A percentile compares a stretch with the other conserved stretches of the same genome.
Conservation (phyloP, 2,888 invertebrate species). For the Idaea aversata region DNA sequence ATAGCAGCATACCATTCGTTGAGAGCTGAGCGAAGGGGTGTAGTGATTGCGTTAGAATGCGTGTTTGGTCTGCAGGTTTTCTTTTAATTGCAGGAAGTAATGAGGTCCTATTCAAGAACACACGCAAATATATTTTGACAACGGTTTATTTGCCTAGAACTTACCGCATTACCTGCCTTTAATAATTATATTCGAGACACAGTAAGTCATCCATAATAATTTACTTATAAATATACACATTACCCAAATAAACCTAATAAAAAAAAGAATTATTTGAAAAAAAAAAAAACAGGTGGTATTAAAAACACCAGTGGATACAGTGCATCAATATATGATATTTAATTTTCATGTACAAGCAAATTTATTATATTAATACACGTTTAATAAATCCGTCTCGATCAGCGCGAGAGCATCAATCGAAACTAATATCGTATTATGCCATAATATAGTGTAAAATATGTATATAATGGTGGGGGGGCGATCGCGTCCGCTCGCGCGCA, state of each 20-base stretch:
- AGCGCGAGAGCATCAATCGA: conserved; percentile 57
- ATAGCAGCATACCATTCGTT: neutral
- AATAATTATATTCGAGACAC: conserved; percentile 75
- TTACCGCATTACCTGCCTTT: conserved; percentile 70
- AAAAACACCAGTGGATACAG: conserved; percentile 80
- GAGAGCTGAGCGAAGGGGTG: neutral
- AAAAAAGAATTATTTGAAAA: conserved; percentile 48
- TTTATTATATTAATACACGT: conserved; percentile 82
- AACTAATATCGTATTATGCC: conserved; percentile 79
- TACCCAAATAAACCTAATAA: conserved; percentile 76
- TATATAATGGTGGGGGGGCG: conserved; percentile 57
- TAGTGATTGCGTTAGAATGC: neutral
- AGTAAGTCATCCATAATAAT: conserved; percentile 73
- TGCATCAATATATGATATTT: conserved; percentile 89
- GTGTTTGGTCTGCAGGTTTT: neutral
- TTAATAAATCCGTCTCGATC: conserved; percentile 60
- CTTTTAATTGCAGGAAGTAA: conserved; percentile 1
- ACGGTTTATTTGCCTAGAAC: conserved; percentile 77
- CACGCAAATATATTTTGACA: conserved; percentile 62
- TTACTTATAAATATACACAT: conserved; percentile 78
- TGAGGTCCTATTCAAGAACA: conserved; percentile 63
- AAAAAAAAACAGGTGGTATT: conserved; percentile 73
- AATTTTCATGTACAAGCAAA: conserved; percentile 89
- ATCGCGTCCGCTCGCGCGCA: too few species aligned
- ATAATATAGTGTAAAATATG: conserved; percentile 73